Conservation (phyloP, 1,140 invertebrate species). For the Drosophila elegans region DNA sequence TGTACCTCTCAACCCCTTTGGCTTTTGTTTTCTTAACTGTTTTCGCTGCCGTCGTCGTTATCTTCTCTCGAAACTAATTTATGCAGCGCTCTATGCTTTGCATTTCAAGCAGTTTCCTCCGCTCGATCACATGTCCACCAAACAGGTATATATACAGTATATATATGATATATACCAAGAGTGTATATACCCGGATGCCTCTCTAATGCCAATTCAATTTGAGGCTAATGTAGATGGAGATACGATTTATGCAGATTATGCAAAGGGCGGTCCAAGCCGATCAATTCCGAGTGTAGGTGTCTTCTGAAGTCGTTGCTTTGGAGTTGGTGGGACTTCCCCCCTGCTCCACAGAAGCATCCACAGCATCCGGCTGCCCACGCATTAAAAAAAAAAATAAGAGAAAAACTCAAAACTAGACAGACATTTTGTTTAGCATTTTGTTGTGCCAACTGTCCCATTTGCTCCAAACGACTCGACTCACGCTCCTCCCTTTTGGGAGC, state of each 20-base stretch:
- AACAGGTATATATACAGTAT: slow-evolving; percentile 47
- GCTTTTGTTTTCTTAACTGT: slow-evolving; percentile 33
- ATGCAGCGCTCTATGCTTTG: slow-evolving; percentile 63
- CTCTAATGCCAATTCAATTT: slow-evolving; percentile 63
- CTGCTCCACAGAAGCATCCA: slow-evolving; percentile 28
- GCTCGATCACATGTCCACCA: slow-evolving; percentile 38
- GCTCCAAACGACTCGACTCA: background rate
- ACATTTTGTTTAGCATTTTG: slow-evolving; percentile 41
- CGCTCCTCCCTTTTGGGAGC: slow-evolving; percentile 27
- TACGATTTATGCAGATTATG: slow-evolving; percentile 66
- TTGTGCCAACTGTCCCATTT: slow-evolving; percentile 34
- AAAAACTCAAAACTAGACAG: slow-evolving; percentile 26
- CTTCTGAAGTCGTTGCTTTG: background rate
- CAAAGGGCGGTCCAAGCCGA: slow-evolving; percentile 35
- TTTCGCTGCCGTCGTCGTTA: slow-evolving; percentile 15
- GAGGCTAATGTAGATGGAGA: slow-evolving; percentile 59
- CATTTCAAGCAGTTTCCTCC: slow-evolving; percentile 69
- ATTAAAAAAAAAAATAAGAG: background rate
- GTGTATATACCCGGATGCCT: slow-evolving; percentile 54
- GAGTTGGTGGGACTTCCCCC: background rate
- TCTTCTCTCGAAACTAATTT: slow-evolving; percentile 53
- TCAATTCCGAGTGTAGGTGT: slow-evolving; percentile 41
- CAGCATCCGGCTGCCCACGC: slow-evolving; percentile 52
- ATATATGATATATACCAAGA: slow-evolving; percentile 17
- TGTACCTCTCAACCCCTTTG: background rate